phyloP scores from a whole-genome alignment of 2,888 invertebrate species.

The Baccha elongata region DNA sequence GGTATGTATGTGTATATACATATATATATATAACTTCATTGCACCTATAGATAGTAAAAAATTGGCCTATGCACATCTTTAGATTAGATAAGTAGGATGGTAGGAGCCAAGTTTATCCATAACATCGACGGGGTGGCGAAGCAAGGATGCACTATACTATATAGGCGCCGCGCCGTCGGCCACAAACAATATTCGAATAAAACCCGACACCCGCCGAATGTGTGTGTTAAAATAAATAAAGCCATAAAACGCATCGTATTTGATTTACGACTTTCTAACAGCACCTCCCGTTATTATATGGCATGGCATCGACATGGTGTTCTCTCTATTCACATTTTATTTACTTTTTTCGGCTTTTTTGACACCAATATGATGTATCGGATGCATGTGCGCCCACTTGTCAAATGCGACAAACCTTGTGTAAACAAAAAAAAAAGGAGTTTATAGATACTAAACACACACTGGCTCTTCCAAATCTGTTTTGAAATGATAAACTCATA shows the following conservation, averaged over 20 bases:
- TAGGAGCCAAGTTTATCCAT: too few relatives aligned
- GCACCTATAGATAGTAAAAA: too few relatives aligned
- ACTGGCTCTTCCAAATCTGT: slow-evolving; percentile 34
- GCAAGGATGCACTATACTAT: too few relatives aligned
- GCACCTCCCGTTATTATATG: slow-evolving; percentile 47
- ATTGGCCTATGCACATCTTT: too few relatives aligned
- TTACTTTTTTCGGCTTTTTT: slow-evolving; percentile 59
- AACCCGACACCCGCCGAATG: slow-evolving; percentile 59
- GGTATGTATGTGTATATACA: too few relatives aligned
- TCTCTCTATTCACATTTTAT: slow-evolving; percentile 49
- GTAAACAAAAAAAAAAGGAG: slow-evolving; percentile 44
- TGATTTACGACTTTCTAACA: slow-evolving; percentile 71
- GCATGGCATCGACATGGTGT: slow-evolving; percentile 6
- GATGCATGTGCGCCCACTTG: slow-evolving; percentile 73
- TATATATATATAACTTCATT: too few relatives aligned
- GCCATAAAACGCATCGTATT: slow-evolving; percentile 69
- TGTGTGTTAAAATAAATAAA: slow-evolving; percentile 65
- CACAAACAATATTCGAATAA: slow-evolving; percentile 70
- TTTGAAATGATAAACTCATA: slow-evolving; percentile 44
- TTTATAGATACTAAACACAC: neutral
- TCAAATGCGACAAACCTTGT: slow-evolving; percentile 66
- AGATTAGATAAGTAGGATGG: too few relatives aligned
- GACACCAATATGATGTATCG: slow-evolving; percentile 70
- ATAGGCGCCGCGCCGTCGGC: slow-evolving; percentile 48
- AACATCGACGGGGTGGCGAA: slow-evolving; percentile 59